phyloP scores from a whole-genome alignment of 2,888 invertebrate genomes.

The Caenorhabditis japonica region DNA sequence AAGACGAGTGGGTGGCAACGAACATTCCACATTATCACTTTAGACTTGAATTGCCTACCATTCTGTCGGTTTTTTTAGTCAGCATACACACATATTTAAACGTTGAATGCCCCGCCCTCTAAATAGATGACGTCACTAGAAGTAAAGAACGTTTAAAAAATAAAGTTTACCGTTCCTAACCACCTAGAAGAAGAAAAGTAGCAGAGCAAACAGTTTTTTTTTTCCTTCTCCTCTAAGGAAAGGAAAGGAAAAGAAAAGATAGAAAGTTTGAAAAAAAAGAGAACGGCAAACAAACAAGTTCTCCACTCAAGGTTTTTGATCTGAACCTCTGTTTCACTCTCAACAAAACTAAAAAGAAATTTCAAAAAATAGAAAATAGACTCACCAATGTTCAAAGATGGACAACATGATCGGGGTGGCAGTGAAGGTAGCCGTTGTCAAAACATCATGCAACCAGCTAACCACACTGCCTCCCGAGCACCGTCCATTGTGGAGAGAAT shows the following conservation, averaged over 20 bases:
- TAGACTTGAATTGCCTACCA: neutral
- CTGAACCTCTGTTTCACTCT: constrained; percentile 19
- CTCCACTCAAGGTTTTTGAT: constrained; percentile 9
- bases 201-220: constrained; percentile 25
- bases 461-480: constrained; percentile 69
- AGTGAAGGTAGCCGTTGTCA: constrained; percentile 70
- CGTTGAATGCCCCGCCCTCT: too few species aligned
- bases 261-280: constrained; percentile 6
- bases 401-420: constrained; percentile 57
- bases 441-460: constrained; percentile 65
- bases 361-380: constrained; percentile 28
- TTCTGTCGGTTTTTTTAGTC: too few species aligned
- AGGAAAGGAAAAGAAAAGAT: neutral
- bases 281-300: constrained; percentile 50
- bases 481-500: constrained; percentile 3
- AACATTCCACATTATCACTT: constrained; percentile 27
- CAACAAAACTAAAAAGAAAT: constrained; percentile 20
- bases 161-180: neutral
- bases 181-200: constrained; percentile 7
- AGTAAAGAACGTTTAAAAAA: neutral
- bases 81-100: too few species aligned
- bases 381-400: constrained; percentile 51
- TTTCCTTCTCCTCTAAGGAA: constrained; percentile 17
- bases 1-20: neutral
- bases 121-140: too few species aligned